Evolutionary conservation across 2,113 vertebrate genomes (phyloP).

Genomic region (Plestiodon gilberti): DNA sequence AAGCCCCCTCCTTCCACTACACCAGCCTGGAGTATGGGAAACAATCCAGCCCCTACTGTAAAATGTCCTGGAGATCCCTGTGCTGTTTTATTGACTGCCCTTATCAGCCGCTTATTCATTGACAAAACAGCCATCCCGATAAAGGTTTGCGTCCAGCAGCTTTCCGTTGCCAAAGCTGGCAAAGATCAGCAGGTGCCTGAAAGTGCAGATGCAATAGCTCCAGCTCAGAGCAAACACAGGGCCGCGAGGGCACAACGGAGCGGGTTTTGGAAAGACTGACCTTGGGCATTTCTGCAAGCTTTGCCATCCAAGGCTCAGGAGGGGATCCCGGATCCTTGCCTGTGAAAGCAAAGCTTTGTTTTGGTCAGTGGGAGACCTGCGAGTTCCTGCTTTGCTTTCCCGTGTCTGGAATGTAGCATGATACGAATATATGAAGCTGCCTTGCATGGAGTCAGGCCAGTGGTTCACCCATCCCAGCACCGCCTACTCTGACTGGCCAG

Average conservation of each 20-base stretch:
- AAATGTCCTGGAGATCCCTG: background rate
- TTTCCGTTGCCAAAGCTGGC: background rate
- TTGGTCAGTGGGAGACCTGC: background rate
- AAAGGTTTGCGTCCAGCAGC: background rate
- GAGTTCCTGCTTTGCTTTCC: background rate
- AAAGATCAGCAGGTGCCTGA: background rate
- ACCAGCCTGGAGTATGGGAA: background rate
- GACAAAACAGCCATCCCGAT: background rate
- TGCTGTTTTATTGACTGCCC: background rate
- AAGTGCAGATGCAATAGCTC: background rate
- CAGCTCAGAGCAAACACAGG: background rate
- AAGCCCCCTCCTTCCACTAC: too few species aligned
- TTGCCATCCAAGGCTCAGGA: background rate
- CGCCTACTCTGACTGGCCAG: too few species aligned
- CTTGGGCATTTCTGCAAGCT: background rate
- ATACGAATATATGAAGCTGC: background rate
- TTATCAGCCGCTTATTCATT: slow-evolving; percentile 11
- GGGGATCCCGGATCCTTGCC: background rate
- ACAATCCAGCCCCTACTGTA: background rate
- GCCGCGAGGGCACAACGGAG: background rate
- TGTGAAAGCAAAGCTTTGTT: too few species aligned
- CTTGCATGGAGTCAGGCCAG: too few species aligned
- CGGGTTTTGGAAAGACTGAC: background rate
- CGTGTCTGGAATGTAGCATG: background rate
- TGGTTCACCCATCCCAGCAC: too few species aligned